phyloP scores from a whole-genome alignment of 2,113 vertebrate species.

The Coptodon rendalli region DNA sequence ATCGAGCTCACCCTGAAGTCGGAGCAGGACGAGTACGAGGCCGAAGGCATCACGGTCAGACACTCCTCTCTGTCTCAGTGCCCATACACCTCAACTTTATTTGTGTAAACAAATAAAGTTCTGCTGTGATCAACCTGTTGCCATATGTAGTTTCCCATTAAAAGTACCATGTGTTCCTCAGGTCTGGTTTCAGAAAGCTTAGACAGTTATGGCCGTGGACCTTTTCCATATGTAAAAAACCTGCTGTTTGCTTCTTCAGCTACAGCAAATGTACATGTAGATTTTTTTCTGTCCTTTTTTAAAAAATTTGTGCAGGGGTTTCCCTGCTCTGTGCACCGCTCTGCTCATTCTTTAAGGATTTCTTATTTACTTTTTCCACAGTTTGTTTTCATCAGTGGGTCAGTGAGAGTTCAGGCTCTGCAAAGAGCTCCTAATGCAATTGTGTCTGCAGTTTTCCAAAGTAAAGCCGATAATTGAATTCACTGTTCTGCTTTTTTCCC shows the following conservation, averaged over 20 bases:
- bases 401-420: not conserved
- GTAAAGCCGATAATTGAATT: not conserved
- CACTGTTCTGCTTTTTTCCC: not conserved
- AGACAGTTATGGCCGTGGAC: not conserved
- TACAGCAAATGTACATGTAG: not conserved
- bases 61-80: not conserved
- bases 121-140: not conserved
- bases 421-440: not conserved
- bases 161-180: not conserved
- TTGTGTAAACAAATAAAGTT: no score
- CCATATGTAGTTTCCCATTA: not conserved
- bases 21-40: slow-evolving; percentile 95
- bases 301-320: not conserved
- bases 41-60: slow-evolving; percentile 93
- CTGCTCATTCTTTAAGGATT: not conserved
- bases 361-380: not conserved
- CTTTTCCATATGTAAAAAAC: not conserved
- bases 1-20: slow-evolving; percentile 96
- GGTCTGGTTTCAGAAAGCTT: not conserved
- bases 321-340: not conserved
- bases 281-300: not conserved
- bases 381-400: not conserved
- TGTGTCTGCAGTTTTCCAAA: not conserved
- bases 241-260: not conserved
- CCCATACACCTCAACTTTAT: not conserved